Evolutionary conservation across 92 coral and sea anemone genomes (phyloP).

Genomic region (Pocillopora meandrina): DNA sequence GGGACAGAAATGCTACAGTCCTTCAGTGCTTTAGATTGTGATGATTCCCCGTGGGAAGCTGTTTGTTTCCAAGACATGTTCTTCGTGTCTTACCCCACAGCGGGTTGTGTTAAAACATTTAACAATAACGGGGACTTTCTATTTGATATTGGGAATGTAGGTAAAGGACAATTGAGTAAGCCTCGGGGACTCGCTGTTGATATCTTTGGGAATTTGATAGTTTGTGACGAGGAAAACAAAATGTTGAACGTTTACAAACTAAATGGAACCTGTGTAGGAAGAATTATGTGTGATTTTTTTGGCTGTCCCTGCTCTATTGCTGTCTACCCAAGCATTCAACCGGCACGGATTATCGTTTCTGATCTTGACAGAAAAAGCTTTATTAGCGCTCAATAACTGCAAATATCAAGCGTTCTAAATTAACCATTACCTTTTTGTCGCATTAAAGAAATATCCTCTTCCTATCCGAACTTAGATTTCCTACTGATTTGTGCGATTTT

Average conservation of each 20-base stretch:
- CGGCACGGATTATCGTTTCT: too few relatives aligned
- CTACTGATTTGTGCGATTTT: too few relatives aligned
- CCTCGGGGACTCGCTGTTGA: conserved; percentile 60
- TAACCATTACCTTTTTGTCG: too few relatives aligned
- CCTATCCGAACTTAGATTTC: too few relatives aligned
- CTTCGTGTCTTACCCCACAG: neutral
- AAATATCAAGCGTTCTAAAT: too few relatives aligned
- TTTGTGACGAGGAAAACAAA: conserved; percentile 1
- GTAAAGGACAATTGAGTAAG: conserved; percentile 26
- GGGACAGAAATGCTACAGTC: conserved; percentile 8
- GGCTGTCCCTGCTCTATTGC: too few relatives aligned
- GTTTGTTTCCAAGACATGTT: conserved; percentile 12
- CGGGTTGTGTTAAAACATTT: conserved; percentile 43
- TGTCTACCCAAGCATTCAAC: too few relatives aligned
- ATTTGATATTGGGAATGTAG: conserved; percentile 20
- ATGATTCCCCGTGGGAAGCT: neutral
- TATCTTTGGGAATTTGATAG: conserved; percentile 24
- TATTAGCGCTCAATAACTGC: too few relatives aligned
- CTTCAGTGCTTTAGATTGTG: neutral
- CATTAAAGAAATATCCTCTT: too few relatives aligned
- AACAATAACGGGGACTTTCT: conserved; percentile 36
- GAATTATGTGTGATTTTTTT: too few relatives aligned
- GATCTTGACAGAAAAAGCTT: too few relatives aligned
- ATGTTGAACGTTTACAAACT: conserved; percentile 3
- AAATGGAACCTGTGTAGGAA: neutral